Base-by-base conservation (phyloP, 2,113 vertebrate genomes). In the Macrotis lagotis region DNA sequence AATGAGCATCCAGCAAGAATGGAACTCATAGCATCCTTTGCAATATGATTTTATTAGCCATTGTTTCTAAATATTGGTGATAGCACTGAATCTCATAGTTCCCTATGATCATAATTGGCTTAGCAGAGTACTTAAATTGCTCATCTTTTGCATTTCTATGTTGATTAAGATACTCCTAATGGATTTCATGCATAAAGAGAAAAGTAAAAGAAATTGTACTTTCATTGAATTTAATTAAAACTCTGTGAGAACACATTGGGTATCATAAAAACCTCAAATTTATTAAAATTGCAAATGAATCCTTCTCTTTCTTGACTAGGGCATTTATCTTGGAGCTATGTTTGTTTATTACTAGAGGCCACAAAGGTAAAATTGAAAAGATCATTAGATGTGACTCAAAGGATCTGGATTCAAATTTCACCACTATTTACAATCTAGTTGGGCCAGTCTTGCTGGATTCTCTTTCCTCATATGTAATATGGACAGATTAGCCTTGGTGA, bases 111-210 rank as follows among this genome's bases (percentile, higher is more conserved):
- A 96, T 96, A 96, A 97, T 94, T 97, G 98, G 53, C 95, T 98
- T 97, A 98, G 96, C 96, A 97, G 95, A 98, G 93, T 94, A 96
- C 96, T 96, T 95, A 55, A 95, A 94, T 95, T 95, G 95, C 94
- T 97, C 96, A 97, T 95, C 90, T 98, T 11, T 94, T 74, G 97
- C 94, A 97, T 97, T 96, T 94, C 89, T 97, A 28, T 94, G 93
- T 96, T 98, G 96, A 98, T 97, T 98, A 98, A 98, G 96, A 91
- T 93, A 95, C 25, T 97, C 53, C 90, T 97, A 97, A 97, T 97
- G 97, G 97, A 96, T 96, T 97, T 91, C 96, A 48, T 95, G 94
- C 44, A 50, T 94, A 92, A 49, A 91, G 88, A 97, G 91, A 97
- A 98, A 98, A 88, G 50, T 93, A 37, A 98, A 98, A 92, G 31